Base-by-base conservation (phyloP, 2,797 vertebrate species). In the Psittacula derbiana region DNA sequence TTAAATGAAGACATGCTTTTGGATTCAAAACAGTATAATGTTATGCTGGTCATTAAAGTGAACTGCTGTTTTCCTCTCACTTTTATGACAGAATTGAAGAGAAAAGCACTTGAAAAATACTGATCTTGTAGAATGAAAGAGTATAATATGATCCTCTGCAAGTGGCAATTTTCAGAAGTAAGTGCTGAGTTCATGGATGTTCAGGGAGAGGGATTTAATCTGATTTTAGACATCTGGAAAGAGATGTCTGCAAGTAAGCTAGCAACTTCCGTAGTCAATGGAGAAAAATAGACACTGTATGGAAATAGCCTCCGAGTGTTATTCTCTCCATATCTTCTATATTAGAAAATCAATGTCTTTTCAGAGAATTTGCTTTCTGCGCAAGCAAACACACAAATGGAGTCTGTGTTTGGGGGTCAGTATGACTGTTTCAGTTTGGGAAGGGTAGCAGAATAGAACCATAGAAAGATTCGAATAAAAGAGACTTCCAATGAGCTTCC, bases 51-150 rank as follows among this genome's bases (percentile, higher is more conserved):
- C 67, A 55, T 94, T 94, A 93, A 92, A 93, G 27, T 50, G 58
- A 96, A 93, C n/a, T 92, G 78, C 88, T 87, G 74, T 73, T 96
- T 95, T 88, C 61, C 21, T 93, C 86, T 74, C 58, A 44, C 67
- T 86, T 94, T 96, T 83, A 90, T 95, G 69, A 50, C 33, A 78
- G 49, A 90, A 82, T n/a, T 80, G 52, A 92, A 90, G 75, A 83
- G 43, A 93, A 93, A 91, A 91, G 30, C 52, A 87, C 87, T 91
- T 87, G 75, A 90, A 83, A 91, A 74, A 52, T 53, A 91, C 65
- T 44, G 69, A 90, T 92, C 57, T 72, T 90, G 50, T 11, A 66
- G 40, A 47, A 76, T 86, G 31, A 83, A 74, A 65, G 55, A 53
- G 17, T 46, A 24, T 21, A 57, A 50, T 21, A 49, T 11, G 52